Evolutionary conservation across 2,113 vertebrate species (phyloP), one percentile per base, ranked within the genome.

Genomic region (Mirounga angustirostris): DNA sequence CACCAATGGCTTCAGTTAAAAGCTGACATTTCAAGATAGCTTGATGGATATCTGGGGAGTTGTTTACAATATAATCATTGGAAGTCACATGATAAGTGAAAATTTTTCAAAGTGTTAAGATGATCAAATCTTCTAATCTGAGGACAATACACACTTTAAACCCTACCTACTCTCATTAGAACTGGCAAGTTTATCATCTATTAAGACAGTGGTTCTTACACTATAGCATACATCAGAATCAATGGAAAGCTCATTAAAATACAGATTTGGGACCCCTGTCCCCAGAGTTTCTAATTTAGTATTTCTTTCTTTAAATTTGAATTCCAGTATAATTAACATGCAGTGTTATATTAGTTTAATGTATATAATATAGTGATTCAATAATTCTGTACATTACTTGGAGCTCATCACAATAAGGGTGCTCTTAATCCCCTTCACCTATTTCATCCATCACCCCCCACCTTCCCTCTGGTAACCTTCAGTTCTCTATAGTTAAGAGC

Each of bases 251-350:
- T 82, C 43, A 52, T 71, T 92, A 61, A 69, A 73, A 84, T 67
- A 56, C 21, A 86, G 63, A 85, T 61, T 46, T 46, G n/a, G n/a
- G 30, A 40, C 3, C 22, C 5, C 3, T 85, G 24, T 81, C 73
- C 15, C 36, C 67, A 97, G 63, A 85, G 89, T 69, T 97, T 74
- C 80, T 96, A 54, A 86, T 81, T 69, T 30, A 82, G 43, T 86
- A 43, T 71, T 36, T 71, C 67, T 71, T 71, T 36, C 61, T 36
- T n/a, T 19, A 33, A 16, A n/a, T 22, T 71, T 11, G 11, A 71
- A 36, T 71, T 71, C n/a, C 67, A 71, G 19, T 71, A 71, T 36
- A n/a, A 36, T 71, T 71, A 69, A n/a, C 65, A n/a, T n/a, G 16
- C 67, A 36, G 9, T 71, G n/a, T 71, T 71, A 11, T 71, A 36